Percentiles rank a stretch among this genome's conserved stretches.
Evolutionary conservation across 2,797 vertebrate species (phyloP).

Genomic region (Synanceia verrucosa): DNA sequence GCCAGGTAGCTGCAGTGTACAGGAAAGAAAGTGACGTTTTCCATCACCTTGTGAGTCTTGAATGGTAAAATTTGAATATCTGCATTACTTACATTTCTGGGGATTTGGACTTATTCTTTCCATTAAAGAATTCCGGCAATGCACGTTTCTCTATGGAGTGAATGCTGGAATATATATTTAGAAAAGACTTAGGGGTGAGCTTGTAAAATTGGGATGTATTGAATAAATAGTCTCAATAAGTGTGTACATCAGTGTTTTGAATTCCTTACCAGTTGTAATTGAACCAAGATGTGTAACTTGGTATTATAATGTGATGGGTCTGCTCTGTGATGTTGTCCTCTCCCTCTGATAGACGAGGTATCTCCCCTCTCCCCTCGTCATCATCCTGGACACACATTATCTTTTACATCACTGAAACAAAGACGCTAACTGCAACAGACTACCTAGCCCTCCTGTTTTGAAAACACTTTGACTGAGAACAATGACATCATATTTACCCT

Average conservation of each 20-base stretch:
- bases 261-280: constrained; percentile 93
- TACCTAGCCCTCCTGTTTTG: not conserved
- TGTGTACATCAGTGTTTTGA: not conserved
- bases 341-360: constrained; percentile 86
- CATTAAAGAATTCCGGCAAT: constrained; percentile 96
- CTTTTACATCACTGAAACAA: not conserved
- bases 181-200: not conserved
- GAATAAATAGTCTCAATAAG: not conserved
- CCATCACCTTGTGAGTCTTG: not conserved
- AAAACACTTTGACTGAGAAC: not conserved
- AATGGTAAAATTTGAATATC: not conserved
- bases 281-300: constrained; percentile 97
- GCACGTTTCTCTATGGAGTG: constrained; percentile 95
- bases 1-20: constrained; percentile 88
- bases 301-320: constrained; percentile 97
- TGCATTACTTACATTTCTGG: constrained; percentile 93
- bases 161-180: constrained; percentile 79
- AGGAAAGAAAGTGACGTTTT: not conserved
- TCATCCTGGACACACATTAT: constrained; percentile 86
- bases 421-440: not conserved
- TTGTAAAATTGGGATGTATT: not conserved
- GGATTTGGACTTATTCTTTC: constrained; percentile 98
- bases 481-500: constrained; percentile 84
- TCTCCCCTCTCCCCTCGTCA: constrained; percentile 89
- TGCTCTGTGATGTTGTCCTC: constrained; percentile 95